Percentiles rank a stretch among this genome's conserved stretches.
Conservation (phyloP, 2,888 invertebrate species). For the Nymphalis urticae region DNA sequence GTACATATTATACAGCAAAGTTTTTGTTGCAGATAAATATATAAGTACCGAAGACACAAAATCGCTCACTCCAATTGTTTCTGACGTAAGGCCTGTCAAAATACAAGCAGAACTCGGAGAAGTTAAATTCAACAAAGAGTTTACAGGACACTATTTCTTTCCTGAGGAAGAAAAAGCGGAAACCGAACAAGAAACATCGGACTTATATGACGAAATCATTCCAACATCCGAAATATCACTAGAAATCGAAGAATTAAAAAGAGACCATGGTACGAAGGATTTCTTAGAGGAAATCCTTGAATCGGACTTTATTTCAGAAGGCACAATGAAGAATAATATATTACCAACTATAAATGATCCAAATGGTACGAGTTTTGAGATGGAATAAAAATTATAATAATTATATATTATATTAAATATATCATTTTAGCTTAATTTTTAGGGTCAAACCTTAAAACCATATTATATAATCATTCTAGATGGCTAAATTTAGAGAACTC, state of each 20-base stretch:
- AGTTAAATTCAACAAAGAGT: conserved; percentile 58
- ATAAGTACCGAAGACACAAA: conserved; percentile 43
- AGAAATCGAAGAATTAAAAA: conserved; percentile 67
- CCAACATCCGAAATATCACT: conserved; percentile 60
- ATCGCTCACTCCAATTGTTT: conserved; percentile 41
- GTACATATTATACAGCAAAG: neutral
- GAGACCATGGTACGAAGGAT: conserved; percentile 60
- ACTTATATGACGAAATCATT: conserved; percentile 57
- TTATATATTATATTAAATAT: neutral
- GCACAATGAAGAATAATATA: conserved; percentile 32
- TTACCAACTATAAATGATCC: conserved; percentile 27
- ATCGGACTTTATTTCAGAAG: conserved; percentile 58
- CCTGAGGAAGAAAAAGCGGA: conserved; percentile 70
- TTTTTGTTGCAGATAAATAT: conserved; percentile 54
- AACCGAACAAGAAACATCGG: conserved; percentile 51
- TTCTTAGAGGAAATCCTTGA: conserved; percentile 74
- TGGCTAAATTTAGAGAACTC: conserved; percentile 15
- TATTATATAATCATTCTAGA: neutral
- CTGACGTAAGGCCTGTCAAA: conserved; percentile 57
- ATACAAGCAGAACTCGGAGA: conserved; percentile 67
- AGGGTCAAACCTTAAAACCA: conserved; percentile 9
- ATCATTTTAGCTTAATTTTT: conserved; percentile 7
- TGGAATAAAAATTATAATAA: neutral
- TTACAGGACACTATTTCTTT: conserved; percentile 74
- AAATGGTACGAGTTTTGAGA: conserved; percentile 22